These are phyloP conservation scores for Euwallacea fornicatus DNA, from an alignment of 1,140 invertebrate genomes.

Conservation along the genomic window DNA sequence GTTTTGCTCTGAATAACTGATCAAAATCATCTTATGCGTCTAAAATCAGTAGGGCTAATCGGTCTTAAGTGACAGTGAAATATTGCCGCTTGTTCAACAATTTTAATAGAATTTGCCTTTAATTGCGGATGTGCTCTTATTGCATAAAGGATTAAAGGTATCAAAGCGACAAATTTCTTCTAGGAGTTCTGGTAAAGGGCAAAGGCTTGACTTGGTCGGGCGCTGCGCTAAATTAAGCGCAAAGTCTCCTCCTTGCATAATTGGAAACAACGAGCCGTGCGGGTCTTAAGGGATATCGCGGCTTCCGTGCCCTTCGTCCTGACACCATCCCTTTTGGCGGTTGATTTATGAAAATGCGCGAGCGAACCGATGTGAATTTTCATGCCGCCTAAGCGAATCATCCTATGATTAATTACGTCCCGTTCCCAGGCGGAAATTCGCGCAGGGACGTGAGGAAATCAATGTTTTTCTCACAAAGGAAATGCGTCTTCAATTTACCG, in stretches of 20 bases:
- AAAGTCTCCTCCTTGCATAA: slow-evolving; percentile 52
- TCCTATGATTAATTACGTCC: slow-evolving; percentile 27
- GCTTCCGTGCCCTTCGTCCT: slow-evolving; percentile 22
- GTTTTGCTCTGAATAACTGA: too few relatives aligned
- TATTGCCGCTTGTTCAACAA: too few relatives aligned
- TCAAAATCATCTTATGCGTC: too few relatives aligned
- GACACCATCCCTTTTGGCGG: slow-evolving; percentile 24
- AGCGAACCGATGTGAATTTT: slow-evolving; percentile 32
- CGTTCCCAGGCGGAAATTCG: too few relatives aligned
- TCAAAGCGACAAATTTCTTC: too few relatives aligned
- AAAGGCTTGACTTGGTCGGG: slow-evolving; percentile 17
- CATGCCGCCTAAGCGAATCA: slow-evolving; percentile 24
- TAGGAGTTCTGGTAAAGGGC: neutral
- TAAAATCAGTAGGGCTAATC: too few relatives aligned
- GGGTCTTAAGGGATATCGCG: slow-evolving; percentile 41
- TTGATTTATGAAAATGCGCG: slow-evolving; percentile 47
- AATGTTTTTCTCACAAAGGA: neutral
- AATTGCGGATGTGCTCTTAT: too few relatives aligned
- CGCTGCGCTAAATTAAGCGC: slow-evolving; percentile 52
- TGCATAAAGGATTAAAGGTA: too few relatives aligned
- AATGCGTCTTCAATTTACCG: neutral
- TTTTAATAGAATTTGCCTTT: too few relatives aligned
- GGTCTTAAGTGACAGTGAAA: too few relatives aligned
- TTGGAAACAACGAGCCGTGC: slow-evolving; percentile 51
- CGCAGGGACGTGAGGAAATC: neutral